Evolutionary conservation across 2,113 vertebrate species (phyloP).

Genomic region (Odocoileus hemionus): DNA sequence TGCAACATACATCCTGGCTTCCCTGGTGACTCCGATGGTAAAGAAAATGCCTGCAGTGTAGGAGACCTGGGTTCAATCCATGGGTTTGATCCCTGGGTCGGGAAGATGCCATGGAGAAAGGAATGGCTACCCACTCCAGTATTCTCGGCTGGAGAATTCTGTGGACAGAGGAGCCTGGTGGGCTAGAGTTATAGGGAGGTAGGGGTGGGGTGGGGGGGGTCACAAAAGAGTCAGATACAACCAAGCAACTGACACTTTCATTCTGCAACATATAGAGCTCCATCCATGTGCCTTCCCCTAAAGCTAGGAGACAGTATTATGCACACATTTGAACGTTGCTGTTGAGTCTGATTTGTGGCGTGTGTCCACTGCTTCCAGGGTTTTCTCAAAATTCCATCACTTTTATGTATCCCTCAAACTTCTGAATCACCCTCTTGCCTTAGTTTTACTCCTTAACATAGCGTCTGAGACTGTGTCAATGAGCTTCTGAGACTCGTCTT

Average conservation of each 20-base stretch:
- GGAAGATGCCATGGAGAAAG: neutral
- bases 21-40: neutral
- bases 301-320: neutral
- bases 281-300: neutral
- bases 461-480: neutral
- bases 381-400: neutral
- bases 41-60: neutral
- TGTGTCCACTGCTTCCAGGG: neutral
- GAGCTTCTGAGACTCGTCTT: neutral
- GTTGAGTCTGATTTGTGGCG: rapidly evolving
- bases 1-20: neutral
- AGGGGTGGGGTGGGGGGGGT: neutral
- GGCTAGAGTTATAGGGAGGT: neutral
- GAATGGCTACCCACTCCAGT: neutral
- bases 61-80: neutral
- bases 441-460: neutral
- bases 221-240: neutral
- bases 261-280: neutral
- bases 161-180: neutral
- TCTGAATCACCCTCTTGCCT: neutral
- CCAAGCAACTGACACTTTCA: neutral
- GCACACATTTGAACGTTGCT: neutral
- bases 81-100: neutral
- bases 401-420: neutral
- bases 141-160: neutral